phyloP scores from a whole-genome alignment of 2,113 vertebrate genomes.

The Notothenia rossii region DNA sequence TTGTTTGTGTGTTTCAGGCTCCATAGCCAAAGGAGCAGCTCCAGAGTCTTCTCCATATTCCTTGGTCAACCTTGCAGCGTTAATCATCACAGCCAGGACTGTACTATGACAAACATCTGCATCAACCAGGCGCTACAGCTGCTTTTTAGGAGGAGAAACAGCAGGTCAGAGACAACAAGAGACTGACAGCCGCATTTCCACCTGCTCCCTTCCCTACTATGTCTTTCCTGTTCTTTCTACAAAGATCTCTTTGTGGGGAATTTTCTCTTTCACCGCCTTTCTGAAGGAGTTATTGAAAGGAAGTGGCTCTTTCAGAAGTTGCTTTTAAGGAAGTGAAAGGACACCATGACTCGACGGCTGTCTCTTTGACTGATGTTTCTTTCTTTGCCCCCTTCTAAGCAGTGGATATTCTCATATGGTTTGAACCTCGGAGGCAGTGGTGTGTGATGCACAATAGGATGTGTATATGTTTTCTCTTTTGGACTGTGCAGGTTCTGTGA shows the following conservation, averaged over 20 bases:
- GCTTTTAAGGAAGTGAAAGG: slow-evolving; percentile 65
- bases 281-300: slow-evolving; percentile 60
- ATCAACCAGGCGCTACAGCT: slow-evolving; percentile 35
- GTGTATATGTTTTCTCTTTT: slow-evolving; percentile 50
- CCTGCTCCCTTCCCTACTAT: slow-evolving; percentile 53
- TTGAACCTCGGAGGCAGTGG: slow-evolving; percentile 51
- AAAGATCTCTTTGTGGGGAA: slow-evolving; percentile 58
- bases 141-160: slow-evolving; percentile 50
- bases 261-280: slow-evolving; percentile 48
- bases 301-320: slow-evolving; percentile 60
- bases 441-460: slow-evolving; percentile 43
- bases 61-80: slow-evolving; percentile 86
- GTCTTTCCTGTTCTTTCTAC: slow-evolving; percentile 55
- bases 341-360: slow-evolving; percentile 51
- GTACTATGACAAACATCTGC: slow-evolving; percentile 79
- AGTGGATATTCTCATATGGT: slow-evolving; percentile 55
- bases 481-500: slow-evolving; percentile 44
- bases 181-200: slow-evolving; percentile 43
- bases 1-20: slow-evolving; percentile 81
- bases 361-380: slow-evolving; percentile 52
- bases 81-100: slow-evolving; percentile 91
- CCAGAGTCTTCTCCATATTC: slow-evolving; percentile 84
- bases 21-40: slow-evolving; percentile 87
- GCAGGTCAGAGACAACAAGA: slow-evolving; percentile 62
- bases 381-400: slow-evolving; percentile 44